These are phyloP conservation scores for Mystacornis crossleyi DNA, from an alignment of 2,113 vertebrate genomes.

Conservation along the genomic window DNA sequence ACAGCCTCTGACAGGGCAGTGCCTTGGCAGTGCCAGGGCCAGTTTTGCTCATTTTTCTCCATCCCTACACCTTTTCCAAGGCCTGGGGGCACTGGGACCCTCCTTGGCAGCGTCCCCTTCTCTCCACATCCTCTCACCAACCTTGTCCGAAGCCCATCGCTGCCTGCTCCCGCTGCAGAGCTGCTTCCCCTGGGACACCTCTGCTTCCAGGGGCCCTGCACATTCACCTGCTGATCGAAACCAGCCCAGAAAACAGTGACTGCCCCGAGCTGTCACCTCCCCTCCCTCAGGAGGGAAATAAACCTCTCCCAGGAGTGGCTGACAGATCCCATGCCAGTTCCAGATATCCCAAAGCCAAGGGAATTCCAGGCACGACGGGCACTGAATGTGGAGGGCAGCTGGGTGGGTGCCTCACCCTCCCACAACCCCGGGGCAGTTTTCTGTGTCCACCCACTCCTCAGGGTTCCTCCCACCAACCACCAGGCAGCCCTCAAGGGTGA, in stretches of 20 bases:
- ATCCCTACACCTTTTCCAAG: not conserved
- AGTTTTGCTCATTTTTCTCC: not conserved
- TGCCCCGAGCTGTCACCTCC: not conserved
- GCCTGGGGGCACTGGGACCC: not conserved
- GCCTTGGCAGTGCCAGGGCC: not conserved
- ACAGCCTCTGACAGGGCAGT: not conserved
- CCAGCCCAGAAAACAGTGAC: not conserved
- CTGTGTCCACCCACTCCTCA: not conserved
- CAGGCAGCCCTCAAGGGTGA: not conserved
- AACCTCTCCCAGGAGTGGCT: not conserved
- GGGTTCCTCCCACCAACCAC: not conserved
- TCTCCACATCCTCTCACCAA: not conserved
- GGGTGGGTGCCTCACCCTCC: not conserved
- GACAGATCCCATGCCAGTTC: not conserved
- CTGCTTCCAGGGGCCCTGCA: not conserved
- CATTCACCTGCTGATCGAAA: not conserved
- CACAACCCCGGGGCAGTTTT: not conserved
- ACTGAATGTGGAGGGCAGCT: not conserved
- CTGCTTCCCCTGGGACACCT: not conserved
- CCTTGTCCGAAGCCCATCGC: rapidly evolving
- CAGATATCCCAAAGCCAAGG: not conserved
- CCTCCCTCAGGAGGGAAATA: not conserved
- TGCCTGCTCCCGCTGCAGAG: not conserved
- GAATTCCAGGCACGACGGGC: not conserved
- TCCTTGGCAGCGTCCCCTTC: not conserved